Evolutionary conservation across 2,797 vertebrate genomes (phyloP), one percentile per base, ranked within the genome.

Genomic region (Eulemur rubriventer): DNA sequence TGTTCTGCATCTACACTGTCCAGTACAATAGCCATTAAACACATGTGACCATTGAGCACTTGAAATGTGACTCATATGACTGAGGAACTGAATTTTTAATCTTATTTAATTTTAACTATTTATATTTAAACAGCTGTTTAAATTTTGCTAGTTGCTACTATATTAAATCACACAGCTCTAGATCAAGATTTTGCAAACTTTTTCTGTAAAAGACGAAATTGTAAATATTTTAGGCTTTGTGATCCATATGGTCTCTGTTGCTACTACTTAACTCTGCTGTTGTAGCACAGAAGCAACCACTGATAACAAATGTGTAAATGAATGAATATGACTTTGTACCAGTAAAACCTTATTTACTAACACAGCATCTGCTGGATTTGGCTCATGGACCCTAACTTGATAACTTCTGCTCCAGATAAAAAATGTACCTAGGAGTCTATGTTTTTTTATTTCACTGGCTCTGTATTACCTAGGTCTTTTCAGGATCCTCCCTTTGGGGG

Each of bases 41-140:
- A 28, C 38, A 48, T 86, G 26, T 55, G n/a, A 33, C 12, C 26
- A 0, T 35, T 61, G 52, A 67, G 46, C 24, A 63, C 63, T 55
- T 85, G 38, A 4, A 94, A 7, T 91, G 30, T 79, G 35, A 26
- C 43, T 86, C 17, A 70, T 33, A 46, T 20, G 50, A 72, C 63
- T 72, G 30, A 95, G 48, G 63, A 85, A 61, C n/a, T 79, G 46
- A 85, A 72, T 63, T 88, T 90, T 82, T 65, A 57, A 81, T 88
- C 41, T 75, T 92, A 28, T 30, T 57, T 57, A 59, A 87, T 76
- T 94, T 81, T 81, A 94, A 52, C 63, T 81, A n/a, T 52, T 80
- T 46, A 67, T 59, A 76, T 76, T n/a, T 82, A 22, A 82, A 76
- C 30, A 83, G 48, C 35, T 89, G 8, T 33, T 57, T 57, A 26